phyloP scores from a whole-genome alignment of 2,797 vertebrate species.

The Tenualosa thibaudeaui region DNA sequence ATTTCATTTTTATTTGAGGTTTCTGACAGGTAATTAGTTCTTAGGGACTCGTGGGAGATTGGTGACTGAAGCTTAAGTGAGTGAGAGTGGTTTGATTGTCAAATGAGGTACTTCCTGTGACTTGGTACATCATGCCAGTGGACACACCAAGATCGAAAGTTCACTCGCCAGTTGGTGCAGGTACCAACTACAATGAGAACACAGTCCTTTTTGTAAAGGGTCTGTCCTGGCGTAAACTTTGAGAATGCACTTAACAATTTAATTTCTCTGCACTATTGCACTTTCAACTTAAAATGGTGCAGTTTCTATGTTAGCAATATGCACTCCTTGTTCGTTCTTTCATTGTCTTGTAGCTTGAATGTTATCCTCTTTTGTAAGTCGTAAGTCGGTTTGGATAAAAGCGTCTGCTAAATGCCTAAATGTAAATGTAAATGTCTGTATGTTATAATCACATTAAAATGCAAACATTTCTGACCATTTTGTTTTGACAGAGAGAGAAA shows the following conservation, averaged over 20 bases:
- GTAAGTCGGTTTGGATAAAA: too few species aligned
- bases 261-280: too few species aligned
- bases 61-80: background rate
- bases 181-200: background rate
- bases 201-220: background rate
- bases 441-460: background rate
- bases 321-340: too few species aligned
- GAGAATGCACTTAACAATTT: too few species aligned
- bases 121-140: background rate
- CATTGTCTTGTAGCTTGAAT: too few species aligned
- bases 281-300: too few species aligned
- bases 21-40: background rate
- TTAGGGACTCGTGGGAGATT: background rate
- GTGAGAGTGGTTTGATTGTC: conserved; percentile 13
- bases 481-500: background rate
- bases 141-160: background rate
- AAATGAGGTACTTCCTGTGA: background rate
- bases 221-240: too few species aligned
- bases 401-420: too few species aligned
- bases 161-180: background rate
- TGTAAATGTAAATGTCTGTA: too few species aligned
- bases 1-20: conserved; percentile 5
- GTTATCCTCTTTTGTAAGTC: too few species aligned
- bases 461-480: background rate
- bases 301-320: too few species aligned